phyloP scores from a whole-genome alignment of 2,113 vertebrate genomes.

The Sterrhoptilus dennistouni region DNA sequence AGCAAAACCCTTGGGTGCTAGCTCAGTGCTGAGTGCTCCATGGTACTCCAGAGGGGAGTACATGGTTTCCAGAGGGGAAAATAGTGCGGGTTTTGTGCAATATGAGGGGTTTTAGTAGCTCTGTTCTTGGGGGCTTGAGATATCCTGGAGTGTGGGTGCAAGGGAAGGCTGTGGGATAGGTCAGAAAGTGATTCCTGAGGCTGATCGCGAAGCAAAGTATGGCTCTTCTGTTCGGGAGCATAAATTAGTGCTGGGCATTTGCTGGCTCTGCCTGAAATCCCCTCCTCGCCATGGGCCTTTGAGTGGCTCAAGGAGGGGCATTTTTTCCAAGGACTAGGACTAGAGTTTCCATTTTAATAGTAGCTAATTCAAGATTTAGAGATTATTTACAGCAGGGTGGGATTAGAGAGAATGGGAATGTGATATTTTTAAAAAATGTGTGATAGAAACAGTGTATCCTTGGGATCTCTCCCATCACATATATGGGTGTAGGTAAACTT shows the following conservation, averaged over 20 bases:
- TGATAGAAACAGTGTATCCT: neutral
- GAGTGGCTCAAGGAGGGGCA: neutral
- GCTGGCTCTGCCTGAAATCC: neutral
- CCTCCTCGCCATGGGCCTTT: fast-evolving
- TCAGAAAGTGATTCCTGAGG: neutral
- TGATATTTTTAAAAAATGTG: neutral
- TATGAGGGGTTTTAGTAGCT: neutral
- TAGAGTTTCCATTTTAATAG: neutral
- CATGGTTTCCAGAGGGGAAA: fast-evolving
- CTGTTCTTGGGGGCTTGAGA: neutral
- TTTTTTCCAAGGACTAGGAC: neutral
- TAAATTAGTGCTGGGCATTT: neutral
- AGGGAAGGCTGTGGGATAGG: neutral
- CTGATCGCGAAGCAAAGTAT: fast-evolving
- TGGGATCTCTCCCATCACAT: neutral
- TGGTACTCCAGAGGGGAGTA: too few species aligned
- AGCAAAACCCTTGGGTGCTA: fast-evolving
- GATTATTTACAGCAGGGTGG: neutral
- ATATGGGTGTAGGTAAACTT: neutral
- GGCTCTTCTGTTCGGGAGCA: fast-evolving
- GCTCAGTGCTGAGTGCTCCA: fast-evolving
- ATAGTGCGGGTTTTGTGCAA: neutral
- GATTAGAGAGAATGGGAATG: neutral
- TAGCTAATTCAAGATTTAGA: neutral
- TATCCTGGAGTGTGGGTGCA: fast-evolving